Evolutionary conservation across 2,113 vertebrate genomes (phyloP).

Genomic region (Numida meleagris): DNA sequence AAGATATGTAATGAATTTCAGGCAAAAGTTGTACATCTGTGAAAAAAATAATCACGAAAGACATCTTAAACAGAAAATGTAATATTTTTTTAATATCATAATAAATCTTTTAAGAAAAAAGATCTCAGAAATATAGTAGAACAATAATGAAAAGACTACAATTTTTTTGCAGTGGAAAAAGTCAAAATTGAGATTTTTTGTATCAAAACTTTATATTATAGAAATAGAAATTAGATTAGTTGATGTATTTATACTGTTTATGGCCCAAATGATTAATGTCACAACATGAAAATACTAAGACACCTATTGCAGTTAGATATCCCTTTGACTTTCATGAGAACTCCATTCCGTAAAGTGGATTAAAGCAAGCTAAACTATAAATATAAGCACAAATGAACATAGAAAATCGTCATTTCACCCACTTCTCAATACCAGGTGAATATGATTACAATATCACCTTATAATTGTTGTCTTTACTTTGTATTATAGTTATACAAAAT

Average conservation of each 20-base stretch:
- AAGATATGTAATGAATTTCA: not conserved
- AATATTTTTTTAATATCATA: too few relatives aligned
- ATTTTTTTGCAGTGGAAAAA: not conserved
- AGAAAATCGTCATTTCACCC: not conserved
- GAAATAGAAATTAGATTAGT: not conserved
- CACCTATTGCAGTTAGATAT: not conserved
- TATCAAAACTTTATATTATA: not conserved
- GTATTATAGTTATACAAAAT: too few relatives aligned
- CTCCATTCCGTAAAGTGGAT: not conserved
- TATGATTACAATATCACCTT: too few relatives aligned
- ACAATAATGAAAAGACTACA: not conserved
- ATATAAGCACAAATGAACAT: rapidly evolving
- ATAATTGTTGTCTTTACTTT: not conserved
- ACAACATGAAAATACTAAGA: not conserved
- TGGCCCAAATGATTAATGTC: not conserved
- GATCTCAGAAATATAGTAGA: not conserved
- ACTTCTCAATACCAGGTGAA: not conserved
- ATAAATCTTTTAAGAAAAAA: not conserved
- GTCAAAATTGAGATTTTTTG: not conserved
- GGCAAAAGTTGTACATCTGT: not conserved
- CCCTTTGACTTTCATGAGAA: not conserved
- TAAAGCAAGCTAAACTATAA: not conserved
- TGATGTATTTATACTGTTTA: not conserved
- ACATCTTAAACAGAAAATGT: not conserved
- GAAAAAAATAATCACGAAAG: not conserved